Base-by-base conservation (phyloP, 2,888 invertebrate species). In the Coleophora flavipennella region DNA sequence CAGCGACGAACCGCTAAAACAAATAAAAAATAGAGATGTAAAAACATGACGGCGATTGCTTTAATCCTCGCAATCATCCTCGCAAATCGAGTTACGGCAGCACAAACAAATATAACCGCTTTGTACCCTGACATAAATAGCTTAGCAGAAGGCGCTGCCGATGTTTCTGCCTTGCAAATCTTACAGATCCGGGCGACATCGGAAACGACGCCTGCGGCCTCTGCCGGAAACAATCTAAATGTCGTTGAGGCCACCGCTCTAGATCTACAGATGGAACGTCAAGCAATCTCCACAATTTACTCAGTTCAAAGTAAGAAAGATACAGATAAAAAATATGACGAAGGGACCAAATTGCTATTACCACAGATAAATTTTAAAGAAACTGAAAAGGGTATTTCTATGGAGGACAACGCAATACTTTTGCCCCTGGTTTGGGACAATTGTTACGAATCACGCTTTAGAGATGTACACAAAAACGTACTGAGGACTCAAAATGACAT, bases 191-290 rank as follows among this genome's bases (percentile, higher is more conserved):
- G 54, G 55, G 56, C 68, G 58, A 67, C 72, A 52, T 59, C 74
- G 76, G 78, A 79, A 76, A 62, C 67, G 59, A 56, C 64, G 66
- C 62, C 62, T 43, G 67, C 56, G 55, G 67, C 59, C 54, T 60
- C 62, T 53, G 45, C 65, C 80, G 84, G 84, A 84, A 77, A 72
- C 65, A 78, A 80, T 80, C 71, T 73, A 51, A 76, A 77, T 67
- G 62, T 53, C 59, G 61, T 62, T 59, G 62, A 52, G 49, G 60
- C 55, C 44, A 52, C 52, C 55, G 44, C 57, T 51, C 44, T 48
- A 51, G 54, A 61, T 45, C 59, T 53, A 54, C 60, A 60, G 59
- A 63, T 68, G 61, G 67, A 80, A 77, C 74, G 70, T 69, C 74
- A 65, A 63, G 64, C 71, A 78, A 79, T 75, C 65, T 68, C 62